Percentiles rank a stretch among this genome's conserved stretches.
phyloP scores from a whole-genome alignment of 2,113 vertebrate genomes.

The Lanius ludovicianus region DNA sequence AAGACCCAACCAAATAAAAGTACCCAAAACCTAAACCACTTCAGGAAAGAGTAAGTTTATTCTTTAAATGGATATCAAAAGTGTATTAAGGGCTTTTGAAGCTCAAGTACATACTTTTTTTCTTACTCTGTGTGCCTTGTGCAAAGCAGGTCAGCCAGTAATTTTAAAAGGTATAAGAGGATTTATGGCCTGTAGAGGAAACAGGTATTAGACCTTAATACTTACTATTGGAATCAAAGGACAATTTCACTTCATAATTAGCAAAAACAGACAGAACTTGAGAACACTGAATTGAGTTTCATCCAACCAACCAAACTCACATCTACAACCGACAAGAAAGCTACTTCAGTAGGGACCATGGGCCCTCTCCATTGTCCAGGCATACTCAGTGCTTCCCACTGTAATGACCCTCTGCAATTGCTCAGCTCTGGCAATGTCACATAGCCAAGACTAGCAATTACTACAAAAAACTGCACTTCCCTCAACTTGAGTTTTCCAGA shows the following conservation, averaged over 20 bases:
- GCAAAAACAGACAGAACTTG: neutral
- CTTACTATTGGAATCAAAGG: neutral
- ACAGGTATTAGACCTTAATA: neutral
- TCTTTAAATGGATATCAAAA: neutral
- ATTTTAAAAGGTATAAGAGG: neutral
- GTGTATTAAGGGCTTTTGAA: neutral
- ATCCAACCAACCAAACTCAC: neutral
- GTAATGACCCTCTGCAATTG: rapidly evolving
- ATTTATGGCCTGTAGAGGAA: neutral
- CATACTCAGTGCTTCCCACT: neutral
- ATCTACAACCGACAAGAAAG: neutral
- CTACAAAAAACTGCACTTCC: neutral
- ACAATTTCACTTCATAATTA: neutral
- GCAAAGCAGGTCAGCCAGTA: neutral
- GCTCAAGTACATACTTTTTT: neutral
- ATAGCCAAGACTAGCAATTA: neutral
- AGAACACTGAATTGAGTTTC: neutral
- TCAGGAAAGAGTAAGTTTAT: neutral
- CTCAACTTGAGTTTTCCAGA: neutral
- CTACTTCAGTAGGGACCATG: neutral
- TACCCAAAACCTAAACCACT: rapidly evolving
- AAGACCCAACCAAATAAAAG: neutral
- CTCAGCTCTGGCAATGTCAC: neutral
- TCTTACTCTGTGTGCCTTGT: neutral
- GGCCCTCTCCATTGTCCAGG: neutral